phyloP scores from a whole-genome alignment of 2,113 vertebrate species.

The Dasypus novemcinctus region DNA sequence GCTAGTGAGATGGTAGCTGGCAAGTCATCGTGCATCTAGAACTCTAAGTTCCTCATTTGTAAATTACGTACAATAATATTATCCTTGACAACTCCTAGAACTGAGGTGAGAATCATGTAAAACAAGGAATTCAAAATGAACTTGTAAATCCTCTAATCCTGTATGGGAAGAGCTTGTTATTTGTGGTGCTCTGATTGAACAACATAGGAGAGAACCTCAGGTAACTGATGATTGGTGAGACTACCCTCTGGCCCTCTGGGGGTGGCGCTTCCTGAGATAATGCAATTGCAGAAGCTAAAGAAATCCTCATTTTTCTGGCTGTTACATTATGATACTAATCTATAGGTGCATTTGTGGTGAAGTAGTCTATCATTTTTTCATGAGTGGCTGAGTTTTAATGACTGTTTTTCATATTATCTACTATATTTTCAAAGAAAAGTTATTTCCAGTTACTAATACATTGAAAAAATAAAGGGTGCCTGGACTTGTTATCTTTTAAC shows the following conservation, averaged over 20 bases:
- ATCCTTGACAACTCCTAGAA: not conserved
- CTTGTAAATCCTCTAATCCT: not conserved
- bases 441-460: not conserved
- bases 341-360: not conserved
- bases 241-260: not conserved
- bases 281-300: not conserved
- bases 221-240: not conserved
- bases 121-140: not conserved
- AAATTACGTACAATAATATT: not conserved
- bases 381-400: not conserved
- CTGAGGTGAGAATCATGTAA: not conserved
- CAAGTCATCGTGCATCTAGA: not conserved
- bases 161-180: not conserved
- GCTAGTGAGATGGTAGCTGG: not conserved
- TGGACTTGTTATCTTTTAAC: not conserved
- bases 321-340: not conserved
- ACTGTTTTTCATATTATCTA: not conserved
- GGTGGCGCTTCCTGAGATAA: not conserved
- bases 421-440: not conserved
- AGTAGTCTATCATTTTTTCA: not conserved
- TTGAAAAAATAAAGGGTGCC: not conserved
- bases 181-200: not conserved
- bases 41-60: not conserved
- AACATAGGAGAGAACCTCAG: not conserved
- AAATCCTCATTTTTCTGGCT: not conserved